phyloP scores from a whole-genome alignment of 2,113 vertebrate species.

The Ranitomeya variabilis region DNA sequence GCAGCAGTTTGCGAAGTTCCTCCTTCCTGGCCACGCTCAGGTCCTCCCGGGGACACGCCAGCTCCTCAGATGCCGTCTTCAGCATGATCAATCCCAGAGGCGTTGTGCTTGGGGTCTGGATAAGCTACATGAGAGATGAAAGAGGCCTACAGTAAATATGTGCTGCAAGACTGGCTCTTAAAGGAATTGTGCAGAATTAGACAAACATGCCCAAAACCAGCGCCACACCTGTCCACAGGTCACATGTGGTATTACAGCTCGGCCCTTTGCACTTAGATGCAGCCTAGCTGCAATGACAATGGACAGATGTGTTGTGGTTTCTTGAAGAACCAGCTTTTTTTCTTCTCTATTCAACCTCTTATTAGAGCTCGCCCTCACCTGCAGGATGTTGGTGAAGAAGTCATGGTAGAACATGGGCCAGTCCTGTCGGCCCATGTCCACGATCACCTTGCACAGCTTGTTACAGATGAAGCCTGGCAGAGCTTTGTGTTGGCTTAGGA shows the following conservation, averaged over 20 bases:
- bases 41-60: conserved; percentile 95
- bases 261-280: too few species aligned
- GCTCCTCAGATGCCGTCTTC: conserved; percentile 96
- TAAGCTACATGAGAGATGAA: conserved; percentile 75
- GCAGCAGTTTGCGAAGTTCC: conserved; percentile 91
- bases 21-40: conserved; percentile 93
- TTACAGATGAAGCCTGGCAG: conserved; percentile 97
- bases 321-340: too few species aligned
- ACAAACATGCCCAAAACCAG: too few species aligned
- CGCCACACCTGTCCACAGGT: too few species aligned
- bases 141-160: neutral
- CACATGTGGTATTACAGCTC: too few species aligned
- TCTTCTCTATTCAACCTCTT: too few species aligned
- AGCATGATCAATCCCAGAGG: conserved; percentile 91
- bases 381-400: conserved; percentile 97
- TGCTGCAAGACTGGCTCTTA: neutral
- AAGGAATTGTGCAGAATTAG: too few species aligned
- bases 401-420: conserved; percentile 99
- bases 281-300: too few species aligned
- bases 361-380: conserved; percentile 73
- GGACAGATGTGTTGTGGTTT: too few species aligned
- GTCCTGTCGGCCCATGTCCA: conserved; percentile 96
- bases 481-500: conserved; percentile 91
- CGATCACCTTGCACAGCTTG: conserved; percentile 98
- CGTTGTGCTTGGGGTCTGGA: conserved; percentile 90